These are phyloP conservation scores for Lepidostoma basale DNA, from an alignment of 1,140 invertebrate species.

Conservation along the genomic window DNA sequence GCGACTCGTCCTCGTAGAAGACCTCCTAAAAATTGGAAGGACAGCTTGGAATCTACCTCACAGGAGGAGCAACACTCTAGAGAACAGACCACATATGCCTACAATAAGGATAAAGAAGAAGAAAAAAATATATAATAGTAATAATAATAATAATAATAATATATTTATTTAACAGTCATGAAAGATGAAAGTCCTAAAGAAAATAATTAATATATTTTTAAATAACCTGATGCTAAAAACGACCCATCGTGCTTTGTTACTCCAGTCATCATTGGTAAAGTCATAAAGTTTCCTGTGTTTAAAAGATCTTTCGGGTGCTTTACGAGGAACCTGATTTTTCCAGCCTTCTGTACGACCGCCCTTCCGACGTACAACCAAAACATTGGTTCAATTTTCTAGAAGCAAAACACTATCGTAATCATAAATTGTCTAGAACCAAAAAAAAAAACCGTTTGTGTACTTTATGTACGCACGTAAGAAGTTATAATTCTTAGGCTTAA, in stretches of 20 bases:
- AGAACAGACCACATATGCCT: no score
- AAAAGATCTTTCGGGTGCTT: conserved; percentile 15
- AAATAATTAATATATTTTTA: neutral
- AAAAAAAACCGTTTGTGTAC: no score
- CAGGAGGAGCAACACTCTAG: no score
- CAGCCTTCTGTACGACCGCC: conserved; percentile 35
- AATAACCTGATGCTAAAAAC: conserved; percentile 20
- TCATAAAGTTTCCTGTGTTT: conserved; percentile 13
- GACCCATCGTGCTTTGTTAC: conserved; percentile 41
- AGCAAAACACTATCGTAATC: neutral
- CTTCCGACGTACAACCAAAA: neutral
- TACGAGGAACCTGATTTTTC: conserved; percentile 22
- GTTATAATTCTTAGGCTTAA: no score
- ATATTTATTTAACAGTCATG: neutral
- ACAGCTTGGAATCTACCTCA: no score
- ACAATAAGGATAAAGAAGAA: neutral
- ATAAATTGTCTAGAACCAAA: no score
- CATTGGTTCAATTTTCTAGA: neutral
- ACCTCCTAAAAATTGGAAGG: no score
- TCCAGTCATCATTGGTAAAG: conserved; percentile 33
- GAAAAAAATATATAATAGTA: neutral
- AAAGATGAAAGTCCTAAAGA: neutral
- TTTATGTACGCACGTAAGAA: no score
- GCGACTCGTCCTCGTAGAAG: no score
- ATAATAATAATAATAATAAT: neutral